phyloP scores from a whole-genome alignment of 2,797 vertebrate genomes.

The Meriones psammophilus region DNA sequence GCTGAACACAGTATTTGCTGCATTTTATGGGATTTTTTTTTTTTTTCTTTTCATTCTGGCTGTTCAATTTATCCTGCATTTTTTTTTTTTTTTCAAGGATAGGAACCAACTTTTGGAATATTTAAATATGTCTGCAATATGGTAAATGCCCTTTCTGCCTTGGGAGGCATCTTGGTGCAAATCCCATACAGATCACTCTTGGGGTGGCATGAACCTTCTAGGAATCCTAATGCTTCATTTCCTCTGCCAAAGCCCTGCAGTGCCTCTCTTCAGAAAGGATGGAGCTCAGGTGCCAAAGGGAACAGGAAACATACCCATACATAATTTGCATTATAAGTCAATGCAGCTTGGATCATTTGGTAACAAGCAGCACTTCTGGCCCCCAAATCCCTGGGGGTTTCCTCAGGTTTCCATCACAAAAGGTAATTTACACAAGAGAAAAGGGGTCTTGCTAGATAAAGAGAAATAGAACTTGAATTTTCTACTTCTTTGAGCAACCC shows the following conservation, averaged over 20 bases:
- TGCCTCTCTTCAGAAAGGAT: neutral
- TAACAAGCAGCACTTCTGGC: neutral
- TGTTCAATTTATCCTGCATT: neutral
- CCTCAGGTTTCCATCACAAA: conserved; percentile 11
- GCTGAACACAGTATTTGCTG: neutral
- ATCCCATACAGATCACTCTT: neutral
- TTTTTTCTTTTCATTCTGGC: neutral
- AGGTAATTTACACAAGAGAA: neutral
- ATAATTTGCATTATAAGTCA: conserved; percentile 15
- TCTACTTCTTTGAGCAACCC: neutral
- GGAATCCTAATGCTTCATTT: neutral
- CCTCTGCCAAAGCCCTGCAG: neutral
- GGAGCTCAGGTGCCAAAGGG: neutral
- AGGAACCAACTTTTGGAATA: neutral
- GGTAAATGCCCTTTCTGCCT: neutral
- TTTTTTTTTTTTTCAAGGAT: neutral
- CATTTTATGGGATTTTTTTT: neutral
- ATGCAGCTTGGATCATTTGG: neutral
- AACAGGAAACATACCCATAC: neutral
- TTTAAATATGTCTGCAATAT: neutral
- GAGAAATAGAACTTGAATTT: conserved; percentile 35
- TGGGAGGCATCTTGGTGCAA: neutral
- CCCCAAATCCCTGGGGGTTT: neutral
- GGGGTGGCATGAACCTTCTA: neutral
- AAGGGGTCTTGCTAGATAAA: neutral